Evolutionary conservation across 2,888 invertebrate genomes (phyloP).

Genomic region (Drosophila eohydei): DNA sequence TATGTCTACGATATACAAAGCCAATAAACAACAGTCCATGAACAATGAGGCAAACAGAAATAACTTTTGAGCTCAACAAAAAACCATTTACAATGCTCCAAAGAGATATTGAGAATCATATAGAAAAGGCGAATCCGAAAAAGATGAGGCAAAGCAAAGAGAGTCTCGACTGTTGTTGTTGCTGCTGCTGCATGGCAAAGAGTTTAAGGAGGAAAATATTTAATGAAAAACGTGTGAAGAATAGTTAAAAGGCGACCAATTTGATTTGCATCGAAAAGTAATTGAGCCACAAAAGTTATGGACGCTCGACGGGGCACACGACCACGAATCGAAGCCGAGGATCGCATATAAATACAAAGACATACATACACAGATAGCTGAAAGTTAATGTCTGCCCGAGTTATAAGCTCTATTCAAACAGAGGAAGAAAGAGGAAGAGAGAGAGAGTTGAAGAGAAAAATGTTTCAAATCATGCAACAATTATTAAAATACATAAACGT

Average conservation of each 20-base stretch:
- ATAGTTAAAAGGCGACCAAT: constrained; percentile 79
- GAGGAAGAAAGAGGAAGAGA: not conserved
- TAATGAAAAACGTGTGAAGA: constrained; percentile 82
- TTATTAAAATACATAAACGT: constrained; percentile 83
- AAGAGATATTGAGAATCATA: constrained; percentile 20
- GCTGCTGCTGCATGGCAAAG: constrained; percentile 20
- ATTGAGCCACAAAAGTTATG: constrained; percentile 80
- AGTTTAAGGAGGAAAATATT: constrained; percentile 45
- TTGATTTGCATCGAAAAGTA: constrained; percentile 82
- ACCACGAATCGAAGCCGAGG: constrained; percentile 39
- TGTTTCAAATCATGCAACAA: constrained; percentile 82
- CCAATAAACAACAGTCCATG: constrained; percentile 66
- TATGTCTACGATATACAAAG: not conserved
- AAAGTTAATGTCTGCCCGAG: constrained; percentile 18
- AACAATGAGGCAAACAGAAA: constrained; percentile 69
- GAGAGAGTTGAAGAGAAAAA: constrained; percentile 46
- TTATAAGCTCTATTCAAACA: constrained; percentile 10
- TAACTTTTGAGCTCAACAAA: constrained; percentile 68
- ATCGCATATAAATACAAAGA: not conserved
- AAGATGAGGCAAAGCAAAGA: constrained; percentile 54
- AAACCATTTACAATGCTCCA: constrained; percentile 62
- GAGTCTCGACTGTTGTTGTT: constrained; percentile 14
- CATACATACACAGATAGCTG: not conserved
- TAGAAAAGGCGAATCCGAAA: constrained; percentile 51
- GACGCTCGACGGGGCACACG: constrained; percentile 73